These are phyloP conservation scores for Pteropus alecto DNA, from an alignment of 2,113 vertebrate genomes.

Conservation along the genomic window DNA sequence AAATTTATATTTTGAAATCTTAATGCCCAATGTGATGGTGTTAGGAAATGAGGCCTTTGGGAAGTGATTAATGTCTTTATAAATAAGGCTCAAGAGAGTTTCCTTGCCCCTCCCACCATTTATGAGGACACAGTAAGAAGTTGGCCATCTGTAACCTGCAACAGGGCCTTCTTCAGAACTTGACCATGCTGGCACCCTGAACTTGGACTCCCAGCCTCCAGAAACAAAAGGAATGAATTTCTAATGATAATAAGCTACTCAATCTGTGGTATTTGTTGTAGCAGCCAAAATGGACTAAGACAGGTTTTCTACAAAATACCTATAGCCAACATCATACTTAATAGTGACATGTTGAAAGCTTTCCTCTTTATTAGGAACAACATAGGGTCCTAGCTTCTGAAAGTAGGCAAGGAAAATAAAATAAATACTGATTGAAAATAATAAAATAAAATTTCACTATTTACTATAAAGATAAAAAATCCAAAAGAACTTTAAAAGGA, in stretches of 20 bases:
- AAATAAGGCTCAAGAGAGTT: neutral
- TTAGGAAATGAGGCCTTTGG: neutral
- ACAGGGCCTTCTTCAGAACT: neutral
- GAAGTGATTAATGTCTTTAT: neutral
- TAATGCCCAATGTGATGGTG: neutral
- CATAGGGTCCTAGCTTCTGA: neutral
- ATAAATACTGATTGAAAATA: neutral
- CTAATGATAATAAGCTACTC: neutral
- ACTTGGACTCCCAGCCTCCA: neutral
- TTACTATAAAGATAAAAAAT: neutral
- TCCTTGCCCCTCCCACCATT: neutral
- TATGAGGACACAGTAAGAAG: neutral
- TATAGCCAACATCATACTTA: neutral
- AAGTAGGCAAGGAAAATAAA: neutral
- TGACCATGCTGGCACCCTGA: neutral
- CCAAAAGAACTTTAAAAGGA: neutral
- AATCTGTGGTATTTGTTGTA: neutral
- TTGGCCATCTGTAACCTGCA: neutral
- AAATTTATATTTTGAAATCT: neutral
- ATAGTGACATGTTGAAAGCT: neutral
- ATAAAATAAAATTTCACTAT: neutral
- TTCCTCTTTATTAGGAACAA: neutral
- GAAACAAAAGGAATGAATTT: neutral
- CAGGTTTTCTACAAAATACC: neutral
- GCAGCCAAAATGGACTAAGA: neutral